Evolutionary conservation across 2,113 vertebrate species (phyloP), one percentile per base, ranked within the genome.

Genomic region (Chionodraco myersi): DNA sequence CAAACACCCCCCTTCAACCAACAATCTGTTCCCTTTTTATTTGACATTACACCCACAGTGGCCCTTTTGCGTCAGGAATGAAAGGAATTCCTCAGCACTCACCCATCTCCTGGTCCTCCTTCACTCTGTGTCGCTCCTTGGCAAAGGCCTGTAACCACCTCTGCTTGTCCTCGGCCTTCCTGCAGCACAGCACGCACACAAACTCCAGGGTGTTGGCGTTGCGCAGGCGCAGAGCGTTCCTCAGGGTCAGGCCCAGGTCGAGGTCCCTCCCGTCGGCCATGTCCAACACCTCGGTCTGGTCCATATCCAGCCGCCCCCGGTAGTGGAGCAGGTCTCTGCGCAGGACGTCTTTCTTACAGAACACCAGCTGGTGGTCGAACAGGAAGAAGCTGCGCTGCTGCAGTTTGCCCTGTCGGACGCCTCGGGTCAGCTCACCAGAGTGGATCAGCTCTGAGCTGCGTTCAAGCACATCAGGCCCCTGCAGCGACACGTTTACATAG

Each of bases 351-450:
- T 99, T 99, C 91, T 98, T 99, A 87, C 98, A 99, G 90, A 96
- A 97, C 56, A 99, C 95, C 74, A 99, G 90, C 89, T 99, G 98
- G 92, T 99, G 98, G 94, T 99, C 98, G 44, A 99, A 99, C 57
- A 99, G 95, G 93, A 99, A 99, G 93, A 97, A 98, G 64, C 94
- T 97, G 85, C 98, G 97, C 86, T 98, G 98, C 88, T 99, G 98
- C 87, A 95, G 97, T 92, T 96, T 98, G 77, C 98, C 96, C 49
- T 98, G 96, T 72, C 94, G 95, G 14, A 96, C 92, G 73, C 96
- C 77, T 75, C 94, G 96, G 51, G 95, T 97, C 89, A 99, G 90
- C 75, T 99, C 98, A 3, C 98, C 98, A 0, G 97, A 98, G 83
- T 99, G 97, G 92, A 99, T 98, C 72, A 99, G 90, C 83, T 99